Evolutionary conservation across 2,888 invertebrate species (phyloP).

Genomic region (Oxycera nigricornis): DNA sequence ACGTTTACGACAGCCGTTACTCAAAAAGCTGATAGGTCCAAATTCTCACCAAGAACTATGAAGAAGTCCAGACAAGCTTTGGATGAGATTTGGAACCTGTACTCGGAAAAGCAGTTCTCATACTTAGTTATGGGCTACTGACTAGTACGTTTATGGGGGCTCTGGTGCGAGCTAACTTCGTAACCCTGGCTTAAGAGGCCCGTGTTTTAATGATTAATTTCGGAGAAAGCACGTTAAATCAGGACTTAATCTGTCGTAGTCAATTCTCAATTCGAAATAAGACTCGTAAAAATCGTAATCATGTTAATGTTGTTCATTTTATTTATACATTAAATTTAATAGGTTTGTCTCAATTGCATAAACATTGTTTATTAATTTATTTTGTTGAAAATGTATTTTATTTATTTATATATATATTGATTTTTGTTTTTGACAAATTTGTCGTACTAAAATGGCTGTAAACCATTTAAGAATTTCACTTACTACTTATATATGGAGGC

Average conservation of each 20-base stretch:
- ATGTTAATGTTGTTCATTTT: background rate
- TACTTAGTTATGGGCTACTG: too few species aligned
- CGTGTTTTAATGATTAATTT: too few species aligned
- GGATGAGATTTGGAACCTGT: too few species aligned
- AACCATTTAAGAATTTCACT: constrained; percentile 29
- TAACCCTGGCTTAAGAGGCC: too few species aligned
- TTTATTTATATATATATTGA: constrained; percentile 2
- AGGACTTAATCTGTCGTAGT: background rate
- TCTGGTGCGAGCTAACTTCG: too few species aligned
- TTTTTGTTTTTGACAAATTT: constrained; percentile 33
- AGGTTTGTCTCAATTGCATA: constrained; percentile 22
- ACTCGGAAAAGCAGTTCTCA: too few species aligned
- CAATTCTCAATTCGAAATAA: background rate
- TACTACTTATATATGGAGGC: constrained; percentile 37
- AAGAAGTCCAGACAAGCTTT: too few species aligned
- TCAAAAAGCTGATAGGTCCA: too few species aligned
- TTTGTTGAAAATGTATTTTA: constrained; percentile 22
- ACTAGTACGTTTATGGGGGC: too few species aligned
- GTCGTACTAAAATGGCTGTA: constrained; percentile 42
- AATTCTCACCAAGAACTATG: too few species aligned
- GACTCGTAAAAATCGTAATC: background rate
- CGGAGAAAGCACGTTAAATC: too few species aligned
- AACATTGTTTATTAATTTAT: constrained; percentile 13
- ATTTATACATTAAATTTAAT: constrained; percentile 27
- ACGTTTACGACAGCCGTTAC: too few species aligned